These are phyloP conservation scores for Chiloscyllium punctatum DNA, from an alignment of 2,797 vertebrate species.

Conservation along the genomic window DNA sequence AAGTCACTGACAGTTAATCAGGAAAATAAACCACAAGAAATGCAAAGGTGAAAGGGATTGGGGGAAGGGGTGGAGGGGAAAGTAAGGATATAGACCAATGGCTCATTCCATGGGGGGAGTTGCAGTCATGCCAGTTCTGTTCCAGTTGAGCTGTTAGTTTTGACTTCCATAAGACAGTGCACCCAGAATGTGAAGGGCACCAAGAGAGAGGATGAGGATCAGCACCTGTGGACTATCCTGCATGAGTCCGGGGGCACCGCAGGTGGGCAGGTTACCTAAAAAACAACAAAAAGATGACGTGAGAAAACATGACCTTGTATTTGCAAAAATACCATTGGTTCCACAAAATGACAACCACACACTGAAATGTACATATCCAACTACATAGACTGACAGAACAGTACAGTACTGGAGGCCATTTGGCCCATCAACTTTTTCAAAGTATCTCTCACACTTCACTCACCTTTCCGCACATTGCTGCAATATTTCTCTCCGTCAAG, in stretches of 20 bases:
- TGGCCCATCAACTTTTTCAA: not conserved
- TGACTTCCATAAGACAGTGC: not conserved
- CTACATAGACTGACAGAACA: not conserved
- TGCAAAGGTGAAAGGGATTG: not conserved
- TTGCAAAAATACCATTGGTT: not conserved
- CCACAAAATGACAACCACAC: not conserved
- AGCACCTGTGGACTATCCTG: not conserved
- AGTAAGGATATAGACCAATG: not conserved
- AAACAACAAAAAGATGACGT: not conserved
- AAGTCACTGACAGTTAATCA: no score
- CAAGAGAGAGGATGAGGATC: not conserved
- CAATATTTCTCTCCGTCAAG: not conserved
- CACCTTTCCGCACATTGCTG: not conserved
- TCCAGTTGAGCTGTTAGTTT: not conserved
- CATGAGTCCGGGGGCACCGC: not conserved
- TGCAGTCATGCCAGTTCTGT: slow-evolving; percentile 4
- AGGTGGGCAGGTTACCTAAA: not conserved
- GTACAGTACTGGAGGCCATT: not conserved
- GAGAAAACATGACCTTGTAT: not conserved
- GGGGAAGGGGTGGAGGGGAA: not conserved
- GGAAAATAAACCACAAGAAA: not conserved
- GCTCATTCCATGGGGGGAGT: not conserved
- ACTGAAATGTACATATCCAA: not conserved
- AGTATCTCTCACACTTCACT: not conserved
- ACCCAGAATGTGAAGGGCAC: not conserved